Conservation (phyloP, 2,888 invertebrate genomes). For the Priocnemis perturbator region DNA sequence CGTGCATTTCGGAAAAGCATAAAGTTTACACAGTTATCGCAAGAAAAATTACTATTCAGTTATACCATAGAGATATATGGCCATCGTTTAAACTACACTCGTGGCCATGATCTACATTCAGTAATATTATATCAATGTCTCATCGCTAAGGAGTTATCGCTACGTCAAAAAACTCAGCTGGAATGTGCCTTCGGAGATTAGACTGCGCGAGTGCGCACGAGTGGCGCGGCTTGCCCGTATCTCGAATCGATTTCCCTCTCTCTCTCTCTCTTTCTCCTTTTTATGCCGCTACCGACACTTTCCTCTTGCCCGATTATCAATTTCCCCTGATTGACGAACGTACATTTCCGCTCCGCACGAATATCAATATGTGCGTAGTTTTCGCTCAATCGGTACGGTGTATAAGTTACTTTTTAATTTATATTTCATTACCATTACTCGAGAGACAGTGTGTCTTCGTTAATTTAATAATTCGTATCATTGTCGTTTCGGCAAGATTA, state of each 20-base stretch:
- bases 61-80: slow-evolving; percentile 61
- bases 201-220: slow-evolving; percentile 33
- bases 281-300: too few relatives aligned
- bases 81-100: slow-evolving; percentile 65
- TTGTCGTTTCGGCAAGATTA: too few relatives aligned
- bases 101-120: slow-evolving; percentile 65
- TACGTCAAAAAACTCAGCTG: slow-evolving; percentile 69
- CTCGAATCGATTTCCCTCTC: slow-evolving; percentile 1
- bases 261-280: slow-evolving; percentile 5
- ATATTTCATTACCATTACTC: too few relatives aligned
- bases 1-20: slow-evolving; percentile 91
- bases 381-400: too few relatives aligned
- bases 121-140: slow-evolving; percentile 60
- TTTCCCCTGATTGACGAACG: too few relatives aligned
- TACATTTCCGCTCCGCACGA: too few relatives aligned
- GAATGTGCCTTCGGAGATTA: slow-evolving; percentile 64
- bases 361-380: too few relatives aligned
- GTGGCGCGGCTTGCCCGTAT: slow-evolving; percentile 8
- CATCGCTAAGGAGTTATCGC: slow-evolving; percentile 70
- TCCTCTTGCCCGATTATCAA: too few relatives aligned
- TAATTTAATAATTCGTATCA: too few relatives aligned
- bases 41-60: slow-evolving; percentile 64
- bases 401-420: too few relatives aligned
- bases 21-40: slow-evolving; percentile 77
- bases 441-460: too few relatives aligned